A percentile compares a stretch with the other conserved stretches of the same genome.
Conservation (phyloP, 2,888 invertebrate genomes). For the Conistra vaccinii region DNA sequence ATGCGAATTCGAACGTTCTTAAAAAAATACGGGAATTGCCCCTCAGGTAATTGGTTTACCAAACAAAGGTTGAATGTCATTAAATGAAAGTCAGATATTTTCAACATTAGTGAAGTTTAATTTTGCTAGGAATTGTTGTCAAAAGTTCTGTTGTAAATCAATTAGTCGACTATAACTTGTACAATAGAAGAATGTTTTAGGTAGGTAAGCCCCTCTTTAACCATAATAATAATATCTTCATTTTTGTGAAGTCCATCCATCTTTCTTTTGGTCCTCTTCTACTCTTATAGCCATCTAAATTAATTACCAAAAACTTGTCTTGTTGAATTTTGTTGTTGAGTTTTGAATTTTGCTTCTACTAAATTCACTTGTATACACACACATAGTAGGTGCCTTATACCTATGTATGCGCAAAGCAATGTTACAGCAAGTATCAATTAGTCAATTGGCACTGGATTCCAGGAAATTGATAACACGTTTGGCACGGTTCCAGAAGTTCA, state of each 20-base stretch:
- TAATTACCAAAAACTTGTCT: not conserved
- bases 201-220: too few species aligned
- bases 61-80: too few species aligned
- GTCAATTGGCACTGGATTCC: constrained; percentile 15
- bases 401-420: not conserved
- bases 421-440: constrained; percentile 39
- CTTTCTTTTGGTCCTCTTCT: not conserved
- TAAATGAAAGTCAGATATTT: too few species aligned
- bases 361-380: not conserved
- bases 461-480: constrained; percentile 30
- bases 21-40: too few species aligned
- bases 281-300: not conserved
- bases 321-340: not conserved
- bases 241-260: not conserved
- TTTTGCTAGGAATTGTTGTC: too few species aligned
- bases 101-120: too few species aligned
- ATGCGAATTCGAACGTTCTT: too few species aligned
- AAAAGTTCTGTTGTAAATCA: too few species aligned
- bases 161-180: too few species aligned
- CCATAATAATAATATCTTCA: not conserved
- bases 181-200: too few species aligned
- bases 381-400: too few species aligned
- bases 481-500: constrained; percentile 4
- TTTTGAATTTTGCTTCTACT: not conserved
- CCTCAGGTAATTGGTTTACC: too few species aligned